Base-by-base conservation (phyloP, 2,113 vertebrate genomes). In the Orycteropus afer region DNA sequence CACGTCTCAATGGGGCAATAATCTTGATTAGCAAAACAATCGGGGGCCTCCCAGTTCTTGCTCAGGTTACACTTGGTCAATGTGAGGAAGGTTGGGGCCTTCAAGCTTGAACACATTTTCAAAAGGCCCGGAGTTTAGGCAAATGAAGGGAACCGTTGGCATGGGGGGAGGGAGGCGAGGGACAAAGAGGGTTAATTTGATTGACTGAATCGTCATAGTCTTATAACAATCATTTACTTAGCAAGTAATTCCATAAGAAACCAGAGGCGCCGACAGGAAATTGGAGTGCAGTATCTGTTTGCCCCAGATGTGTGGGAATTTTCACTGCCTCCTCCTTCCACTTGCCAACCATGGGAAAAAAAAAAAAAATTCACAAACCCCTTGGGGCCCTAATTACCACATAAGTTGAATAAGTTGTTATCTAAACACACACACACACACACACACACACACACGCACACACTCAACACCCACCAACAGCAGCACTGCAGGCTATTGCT, bases 21-120 rank as follows among this genome's bases (percentile, higher is more conserved):
- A 99, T 99, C 99, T 99, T 99, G 98, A 99, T 99, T 99, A 99
- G 98, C 98, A 99, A 99, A 99, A 99, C 98, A 99, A 99, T 99
- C 96, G 98, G 98, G 96, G 98, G 97, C 98, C 98, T 96, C 97
- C 95, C 94, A 98, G 97, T 97, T 97, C 97, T 96, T 97, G 97
- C 98, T 98, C 98, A 97, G 98, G 98, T 99, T 99, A 98, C 98
- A 97, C 95, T 97, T 96, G 96, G 98, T 98, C 98, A 97, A 97
- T 97, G 98, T 90, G 97, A 95, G 97, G 98, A 96, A 97, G 97
- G 97, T 96, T 97, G 97, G 98, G 95, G 97, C 97, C 97, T 97
- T 98, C 94, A 94, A 96, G 98, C 98, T 97, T 97, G 96, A 98
- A 97, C 97, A 97, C 97, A 94, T 98, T 97, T 98, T 98, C 97